Conservation (phyloP, 2,113 vertebrate genomes). For the Micronycteris hirsuta region DNA sequence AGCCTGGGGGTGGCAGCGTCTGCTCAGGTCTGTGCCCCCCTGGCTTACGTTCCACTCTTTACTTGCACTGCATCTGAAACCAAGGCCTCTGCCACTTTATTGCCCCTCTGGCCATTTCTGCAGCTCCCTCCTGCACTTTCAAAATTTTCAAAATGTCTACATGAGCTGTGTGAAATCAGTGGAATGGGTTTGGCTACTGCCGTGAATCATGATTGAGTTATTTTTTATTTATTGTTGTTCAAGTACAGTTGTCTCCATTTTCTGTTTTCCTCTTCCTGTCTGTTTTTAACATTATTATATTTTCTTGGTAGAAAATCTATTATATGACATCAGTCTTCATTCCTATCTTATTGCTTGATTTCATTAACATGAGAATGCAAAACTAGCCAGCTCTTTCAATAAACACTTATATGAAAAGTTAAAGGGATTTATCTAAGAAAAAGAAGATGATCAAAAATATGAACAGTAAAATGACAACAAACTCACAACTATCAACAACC, state of each 20-base stretch:
- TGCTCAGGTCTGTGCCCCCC: neutral
- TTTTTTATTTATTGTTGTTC: no score
- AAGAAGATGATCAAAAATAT: no score
- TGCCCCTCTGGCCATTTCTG: neutral
- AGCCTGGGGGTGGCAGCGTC: neutral
- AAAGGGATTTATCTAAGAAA: no score
- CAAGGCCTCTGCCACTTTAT: neutral
- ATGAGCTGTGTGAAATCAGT: neutral
- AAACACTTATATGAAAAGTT: no score
- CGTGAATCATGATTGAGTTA: neutral
- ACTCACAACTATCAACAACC: no score
- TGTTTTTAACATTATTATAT: neutral
- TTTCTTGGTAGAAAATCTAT: neutral
- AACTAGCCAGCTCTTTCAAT: neutral
- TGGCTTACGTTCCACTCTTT: rapidly evolving
- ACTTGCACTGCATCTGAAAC: rapidly evolving
- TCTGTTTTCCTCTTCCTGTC: neutral
- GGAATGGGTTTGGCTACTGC: neutral
- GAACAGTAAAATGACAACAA: no score
- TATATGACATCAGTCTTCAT: neutral
- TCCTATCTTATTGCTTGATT: neutral
- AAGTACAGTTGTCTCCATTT: no score
- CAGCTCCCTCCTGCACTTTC: neutral
- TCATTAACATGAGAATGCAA: neutral
- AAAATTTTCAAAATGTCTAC: neutral